These are phyloP conservation scores for Halichoerus grypus DNA, from an alignment of 2,113 vertebrate species.

Conservation along the genomic window DNA sequence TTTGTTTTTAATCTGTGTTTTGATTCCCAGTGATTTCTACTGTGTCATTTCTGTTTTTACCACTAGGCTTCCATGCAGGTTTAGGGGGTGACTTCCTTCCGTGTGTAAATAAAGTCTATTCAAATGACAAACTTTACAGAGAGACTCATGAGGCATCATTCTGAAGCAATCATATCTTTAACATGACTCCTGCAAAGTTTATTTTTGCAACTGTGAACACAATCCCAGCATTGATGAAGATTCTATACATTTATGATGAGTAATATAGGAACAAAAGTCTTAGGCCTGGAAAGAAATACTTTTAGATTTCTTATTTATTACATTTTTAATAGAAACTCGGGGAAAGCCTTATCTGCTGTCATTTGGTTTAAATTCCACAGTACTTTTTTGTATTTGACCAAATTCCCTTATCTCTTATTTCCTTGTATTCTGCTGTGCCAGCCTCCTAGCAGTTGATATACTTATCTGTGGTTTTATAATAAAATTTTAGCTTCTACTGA, in stretches of 20 bases:
- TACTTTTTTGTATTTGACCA: conserved; percentile 88
- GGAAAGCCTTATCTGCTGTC: conserved; percentile 88
- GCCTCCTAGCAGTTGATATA: conserved; percentile 86
- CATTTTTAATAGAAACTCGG: conserved; percentile 89
- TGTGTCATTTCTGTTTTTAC: neutral
- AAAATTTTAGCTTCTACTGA: conserved; percentile 87
- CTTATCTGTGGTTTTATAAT: conserved; percentile 90
- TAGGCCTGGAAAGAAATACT: neutral
- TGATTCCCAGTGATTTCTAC: neutral
- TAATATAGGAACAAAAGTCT: conserved; percentile 69
- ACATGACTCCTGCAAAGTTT: neutral
- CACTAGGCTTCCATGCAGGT: neutral
- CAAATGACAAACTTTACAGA: conserved; percentile 7
- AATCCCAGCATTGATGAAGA: conserved; percentile 44
- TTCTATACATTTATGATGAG: conserved; percentile 60
- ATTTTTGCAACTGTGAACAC: conserved; percentile 60
- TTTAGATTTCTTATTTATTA: conserved; percentile 88
- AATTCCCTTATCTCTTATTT: conserved; percentile 89
- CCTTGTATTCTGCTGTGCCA: conserved; percentile 86
- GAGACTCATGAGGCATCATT: neutral
- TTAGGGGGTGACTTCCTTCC: neutral
- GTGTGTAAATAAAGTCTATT: conserved; percentile 58
- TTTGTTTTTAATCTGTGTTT: neutral
- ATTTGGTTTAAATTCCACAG: conserved; percentile 88
- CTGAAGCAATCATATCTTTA: neutral